A percentile compares a stretch with the other conserved stretches of the same genome.
phyloP scores from a whole-genome alignment of 2,888 invertebrate species.

The Ptychoptera contaminata region DNA sequence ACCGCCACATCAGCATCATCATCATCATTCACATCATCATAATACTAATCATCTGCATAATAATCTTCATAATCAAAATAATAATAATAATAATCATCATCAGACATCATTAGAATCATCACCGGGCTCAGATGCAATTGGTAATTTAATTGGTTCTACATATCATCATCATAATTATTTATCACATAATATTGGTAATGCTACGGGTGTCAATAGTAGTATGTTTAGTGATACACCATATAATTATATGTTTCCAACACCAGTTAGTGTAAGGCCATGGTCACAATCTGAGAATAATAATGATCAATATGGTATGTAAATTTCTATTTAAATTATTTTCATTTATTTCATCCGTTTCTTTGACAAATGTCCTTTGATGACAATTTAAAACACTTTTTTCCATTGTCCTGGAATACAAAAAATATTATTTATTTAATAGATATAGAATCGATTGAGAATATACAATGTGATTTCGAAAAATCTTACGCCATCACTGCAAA shows the following conservation, averaged over 20 bases:
- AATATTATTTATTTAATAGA: no score
- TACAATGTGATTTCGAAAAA: no score
- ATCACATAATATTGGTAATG: conserved; percentile 20
- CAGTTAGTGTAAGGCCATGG: conserved; percentile 22
- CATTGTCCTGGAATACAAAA: no score
- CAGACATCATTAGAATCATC: conserved; percentile 9
- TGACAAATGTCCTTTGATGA: no score
- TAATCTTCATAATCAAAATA: no score
- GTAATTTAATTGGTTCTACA: conserved; percentile 1
- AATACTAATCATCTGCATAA: not conserved
- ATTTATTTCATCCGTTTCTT: no score
- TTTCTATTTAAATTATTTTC: no score
- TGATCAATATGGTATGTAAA: conserved; percentile 27
- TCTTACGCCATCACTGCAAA: no score
- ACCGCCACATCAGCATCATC: not conserved
- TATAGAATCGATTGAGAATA: no score
- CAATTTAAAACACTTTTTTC: no score
- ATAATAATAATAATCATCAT: not conserved
- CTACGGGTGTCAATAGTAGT: conserved; percentile 4
- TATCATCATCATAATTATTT: conserved; percentile 15
- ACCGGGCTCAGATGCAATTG: conserved; percentile 5
- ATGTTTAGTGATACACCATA: conserved; percentile 23
- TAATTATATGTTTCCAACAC: conserved; percentile 24
- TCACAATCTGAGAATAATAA: conserved; percentile 19
- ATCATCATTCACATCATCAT: not conserved